These are phyloP conservation scores for Diceros bicornis DNA, from an alignment of 2,797 vertebrate genomes.

Conservation along the genomic window DNA sequence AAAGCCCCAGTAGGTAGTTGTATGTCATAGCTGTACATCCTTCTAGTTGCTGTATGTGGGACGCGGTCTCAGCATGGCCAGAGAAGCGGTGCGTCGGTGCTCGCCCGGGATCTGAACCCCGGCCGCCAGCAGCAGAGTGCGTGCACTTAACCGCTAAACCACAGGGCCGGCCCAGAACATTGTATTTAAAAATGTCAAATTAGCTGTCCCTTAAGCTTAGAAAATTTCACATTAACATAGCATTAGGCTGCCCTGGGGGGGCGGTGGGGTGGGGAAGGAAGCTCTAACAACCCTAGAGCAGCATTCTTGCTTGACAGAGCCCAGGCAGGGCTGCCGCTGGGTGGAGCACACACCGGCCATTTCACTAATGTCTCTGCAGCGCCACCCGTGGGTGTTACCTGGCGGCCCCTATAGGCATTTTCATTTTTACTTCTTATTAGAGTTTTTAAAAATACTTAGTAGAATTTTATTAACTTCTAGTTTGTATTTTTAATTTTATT, in stretches of 20 bases:
- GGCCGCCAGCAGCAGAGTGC: no score
- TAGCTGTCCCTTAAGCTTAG: constrained; percentile 1
- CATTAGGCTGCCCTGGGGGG: neutral
- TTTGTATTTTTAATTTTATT: constrained; percentile 8
- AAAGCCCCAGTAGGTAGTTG: no score
- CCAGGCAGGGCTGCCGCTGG: neutral
- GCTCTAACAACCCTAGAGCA: neutral
- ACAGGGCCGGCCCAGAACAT: neutral
- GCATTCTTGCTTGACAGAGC: neutral
- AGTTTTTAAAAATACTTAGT: neutral
- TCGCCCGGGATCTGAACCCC: no score
- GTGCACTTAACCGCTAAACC: no score
- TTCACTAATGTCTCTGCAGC: neutral
- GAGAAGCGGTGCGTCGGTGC: no score
- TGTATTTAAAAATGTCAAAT: neutral
- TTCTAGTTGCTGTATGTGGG: no score
- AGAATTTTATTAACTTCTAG: neutral
- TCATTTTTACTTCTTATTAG: neutral
- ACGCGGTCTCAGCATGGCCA: no score
- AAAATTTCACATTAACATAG: neutral
- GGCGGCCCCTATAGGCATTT: neutral
- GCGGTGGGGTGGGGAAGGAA: neutral
- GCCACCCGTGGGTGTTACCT: neutral
- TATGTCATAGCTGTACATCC: no score
- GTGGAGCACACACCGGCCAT: neutral